These are phyloP conservation scores for Chrysina gloriosa DNA, from an alignment of 2,888 invertebrate genomes.

Conservation along the genomic window DNA sequence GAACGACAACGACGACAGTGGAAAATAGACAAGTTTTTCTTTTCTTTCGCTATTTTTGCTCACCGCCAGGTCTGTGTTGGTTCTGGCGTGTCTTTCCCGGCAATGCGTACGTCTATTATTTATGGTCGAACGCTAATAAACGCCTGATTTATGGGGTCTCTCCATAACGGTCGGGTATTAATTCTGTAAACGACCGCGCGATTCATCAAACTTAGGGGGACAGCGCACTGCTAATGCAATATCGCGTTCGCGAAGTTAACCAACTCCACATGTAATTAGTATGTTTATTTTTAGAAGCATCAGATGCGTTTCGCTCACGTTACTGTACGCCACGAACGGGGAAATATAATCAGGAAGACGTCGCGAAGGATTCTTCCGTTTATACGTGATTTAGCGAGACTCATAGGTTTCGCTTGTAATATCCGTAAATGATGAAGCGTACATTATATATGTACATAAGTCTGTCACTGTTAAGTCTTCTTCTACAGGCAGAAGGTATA, in stretches of 20 bases:
- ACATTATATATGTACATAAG: not conserved
- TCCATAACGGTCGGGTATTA: conserved; percentile 20
- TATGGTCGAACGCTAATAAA: conserved; percentile 26
- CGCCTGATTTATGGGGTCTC: conserved; percentile 18
- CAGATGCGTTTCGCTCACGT: conserved; percentile 1
- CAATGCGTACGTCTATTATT: conserved; percentile 10
- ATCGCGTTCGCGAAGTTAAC: not conserved
- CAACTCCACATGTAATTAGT: not conserved
- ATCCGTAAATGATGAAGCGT: not conserved
- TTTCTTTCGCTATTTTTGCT: conserved; percentile 4
- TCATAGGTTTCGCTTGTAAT: not conserved
- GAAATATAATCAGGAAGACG: not conserved
- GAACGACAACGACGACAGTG: conserved; percentile 4
- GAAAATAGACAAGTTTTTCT: conserved; percentile 6
- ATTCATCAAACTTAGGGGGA: conserved; percentile 22
- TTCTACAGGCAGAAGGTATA: too few relatives aligned
- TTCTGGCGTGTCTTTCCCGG: not conserved
- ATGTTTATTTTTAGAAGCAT: conserved; percentile 9
- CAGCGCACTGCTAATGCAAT: conserved; percentile 6
- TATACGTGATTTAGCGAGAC: not conserved
- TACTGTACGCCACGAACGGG: not conserved
- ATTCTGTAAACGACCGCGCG: conserved; percentile 16
- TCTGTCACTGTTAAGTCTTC: too few relatives aligned
- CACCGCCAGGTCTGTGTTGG: not conserved
- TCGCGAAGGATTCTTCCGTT: not conserved